Evolutionary conservation across 2,888 invertebrate genomes (phyloP), one percentile per base, ranked within the genome.

Genomic region (Microplitis manilae): DNA sequence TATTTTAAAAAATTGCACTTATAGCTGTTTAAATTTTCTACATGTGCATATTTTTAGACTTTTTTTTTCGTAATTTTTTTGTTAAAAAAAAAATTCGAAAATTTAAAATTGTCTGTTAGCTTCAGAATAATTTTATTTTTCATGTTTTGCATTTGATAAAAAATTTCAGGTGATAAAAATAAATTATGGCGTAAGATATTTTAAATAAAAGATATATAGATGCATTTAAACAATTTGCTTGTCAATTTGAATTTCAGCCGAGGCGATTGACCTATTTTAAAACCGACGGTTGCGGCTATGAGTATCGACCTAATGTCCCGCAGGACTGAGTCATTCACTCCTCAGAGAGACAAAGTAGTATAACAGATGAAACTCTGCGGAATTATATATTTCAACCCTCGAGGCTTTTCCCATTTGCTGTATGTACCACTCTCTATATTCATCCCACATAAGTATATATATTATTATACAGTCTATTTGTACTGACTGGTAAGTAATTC

Each of bases 301-400:
- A 60, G 76, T 76, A 76, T 76, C 76, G 68, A 76, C 76, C 61
- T 76, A 72, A 72, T 76, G 76, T 76, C 76, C 76, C 76, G 20
- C 60, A 67, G 71, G 76, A 75, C 70, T 64, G 39, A 71, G 65
- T 76, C 76, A 76, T 76, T 76, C 59, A 76, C 76, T 76, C 76
- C 50, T 75, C 50, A 50, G 75, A 68, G 75, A 76, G 67, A 76
- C 76, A 76, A 76, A 76, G 71, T 76, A 69, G 70, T 75, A 70
- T 70, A 75, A 75, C 70, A 65, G 65, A 75, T 65, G 64, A 70
- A 70, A 76, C 71, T 71, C 68, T 59, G 61, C 71, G 67, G 50
- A 69, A 71, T 64, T 71, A 70, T 76, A 75, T 65, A 75, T 70
- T 64, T 67, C 70, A 20, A 40, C 59, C 76, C 75, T 65, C 9